phyloP scores from a whole-genome alignment of 1,140 invertebrate species.

The Ylistrum balloti region DNA sequence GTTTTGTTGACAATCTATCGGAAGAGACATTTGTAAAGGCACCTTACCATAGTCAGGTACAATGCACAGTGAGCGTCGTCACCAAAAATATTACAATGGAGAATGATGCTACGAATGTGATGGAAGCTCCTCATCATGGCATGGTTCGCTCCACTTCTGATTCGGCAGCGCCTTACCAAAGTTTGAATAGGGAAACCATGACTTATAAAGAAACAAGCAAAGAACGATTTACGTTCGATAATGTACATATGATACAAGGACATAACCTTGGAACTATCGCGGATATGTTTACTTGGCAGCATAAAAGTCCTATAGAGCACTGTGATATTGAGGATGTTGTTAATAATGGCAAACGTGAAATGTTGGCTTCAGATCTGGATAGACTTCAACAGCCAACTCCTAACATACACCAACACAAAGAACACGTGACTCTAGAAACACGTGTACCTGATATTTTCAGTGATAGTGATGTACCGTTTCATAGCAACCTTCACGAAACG shows the following conservation, averaged over 20 bases:
- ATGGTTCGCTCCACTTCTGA: background rate
- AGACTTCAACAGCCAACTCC: background rate
- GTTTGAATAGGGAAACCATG: background rate
- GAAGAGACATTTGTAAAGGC: background rate
- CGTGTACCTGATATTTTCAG: background rate
- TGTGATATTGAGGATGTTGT: background rate
- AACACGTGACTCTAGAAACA: too few relatives aligned
- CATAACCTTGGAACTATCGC: background rate
- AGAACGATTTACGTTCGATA: background rate
- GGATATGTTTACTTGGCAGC: background rate
- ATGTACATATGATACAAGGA: background rate
- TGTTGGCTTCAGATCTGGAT: too few relatives aligned
- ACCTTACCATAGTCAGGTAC: background rate
- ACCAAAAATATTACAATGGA: background rate
- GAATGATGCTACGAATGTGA: background rate
- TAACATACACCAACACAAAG: background rate
- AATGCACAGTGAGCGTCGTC: background rate
- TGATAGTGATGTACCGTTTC: background rate
- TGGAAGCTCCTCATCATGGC: background rate
- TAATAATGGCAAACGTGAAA: background rate
- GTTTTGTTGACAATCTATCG: background rate
- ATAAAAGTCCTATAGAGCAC: constrained; percentile 5
- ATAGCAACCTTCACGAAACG: background rate
- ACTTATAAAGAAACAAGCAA: background rate
- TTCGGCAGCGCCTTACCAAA: background rate